Evolutionary conservation across 2,113 vertebrate species (phyloP).

Genomic region (crab-eating macaque (Macaca fascicularis)): DNA sequence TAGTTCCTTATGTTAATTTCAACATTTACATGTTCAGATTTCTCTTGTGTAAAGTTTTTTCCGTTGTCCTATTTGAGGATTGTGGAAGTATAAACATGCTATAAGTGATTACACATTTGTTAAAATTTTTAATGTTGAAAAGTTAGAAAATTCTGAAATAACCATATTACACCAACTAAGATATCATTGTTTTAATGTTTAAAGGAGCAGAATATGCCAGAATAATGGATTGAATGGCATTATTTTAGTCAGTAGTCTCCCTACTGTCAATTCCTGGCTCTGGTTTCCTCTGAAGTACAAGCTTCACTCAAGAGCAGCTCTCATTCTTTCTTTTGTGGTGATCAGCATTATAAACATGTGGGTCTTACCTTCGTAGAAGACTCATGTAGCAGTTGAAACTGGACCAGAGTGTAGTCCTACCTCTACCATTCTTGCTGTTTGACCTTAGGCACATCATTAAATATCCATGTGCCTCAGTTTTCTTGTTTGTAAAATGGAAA

Average conservation of each 20-base stretch:
- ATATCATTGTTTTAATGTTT: background rate
- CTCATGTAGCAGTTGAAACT: background rate
- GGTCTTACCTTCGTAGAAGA: background rate
- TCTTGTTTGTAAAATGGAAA: background rate
- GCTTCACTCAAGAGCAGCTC: background rate
- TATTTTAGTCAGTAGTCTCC: background rate
- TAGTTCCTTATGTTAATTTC: slow-evolving; percentile 1
- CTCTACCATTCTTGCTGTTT: background rate
- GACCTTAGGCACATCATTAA: background rate
- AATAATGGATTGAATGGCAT: background rate
- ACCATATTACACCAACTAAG: background rate
- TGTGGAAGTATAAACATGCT: background rate
- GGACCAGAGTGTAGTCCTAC: background rate
- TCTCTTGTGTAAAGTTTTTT: background rate
- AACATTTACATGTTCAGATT: background rate
- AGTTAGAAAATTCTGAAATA: background rate
- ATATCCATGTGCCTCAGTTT: background rate
- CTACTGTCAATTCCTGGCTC: background rate
- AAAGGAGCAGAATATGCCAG: background rate
- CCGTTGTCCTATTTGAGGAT: background rate
- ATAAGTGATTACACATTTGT: background rate
- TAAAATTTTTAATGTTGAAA: slow-evolving; percentile 25
- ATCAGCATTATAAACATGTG: background rate
- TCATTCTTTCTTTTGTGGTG: background rate
- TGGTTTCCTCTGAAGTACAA: background rate